Conservation (phyloP, 2,888 invertebrate species). For the Frankliniella fusca region DNA sequence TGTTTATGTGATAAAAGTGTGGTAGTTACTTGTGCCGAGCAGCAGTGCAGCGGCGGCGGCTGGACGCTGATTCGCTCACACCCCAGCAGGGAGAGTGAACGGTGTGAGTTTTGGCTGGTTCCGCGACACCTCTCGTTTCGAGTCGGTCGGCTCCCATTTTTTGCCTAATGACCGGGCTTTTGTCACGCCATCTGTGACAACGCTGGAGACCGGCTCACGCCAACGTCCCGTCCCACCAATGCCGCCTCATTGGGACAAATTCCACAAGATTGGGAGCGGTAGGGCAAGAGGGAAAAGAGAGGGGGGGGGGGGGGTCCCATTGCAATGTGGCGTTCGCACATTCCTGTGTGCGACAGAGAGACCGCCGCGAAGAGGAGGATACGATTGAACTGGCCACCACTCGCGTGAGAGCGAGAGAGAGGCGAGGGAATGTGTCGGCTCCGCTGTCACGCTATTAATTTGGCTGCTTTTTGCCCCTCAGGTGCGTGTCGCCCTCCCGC, state of each 20-base stretch:
- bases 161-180: constrained; percentile 7
- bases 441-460: constrained; percentile 22
- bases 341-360: not conserved
- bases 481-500: not conserved
- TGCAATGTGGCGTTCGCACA: too few species aligned
- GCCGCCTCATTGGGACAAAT: not conserved
- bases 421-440: not conserved
- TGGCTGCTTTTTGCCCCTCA: constrained; percentile 16
- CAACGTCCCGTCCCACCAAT: not conserved
- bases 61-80: too few species aligned
- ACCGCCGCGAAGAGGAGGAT: not conserved
- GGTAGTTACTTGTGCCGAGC: too few species aligned
- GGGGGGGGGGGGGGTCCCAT: not conserved
- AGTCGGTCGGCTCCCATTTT: constrained; percentile 1
- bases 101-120: too few species aligned
- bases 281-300: not conserved
- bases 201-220: not conserved
- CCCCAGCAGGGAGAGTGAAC: too few species aligned
- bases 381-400: too few species aligned
- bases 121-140: not conserved
- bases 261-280: not conserved
- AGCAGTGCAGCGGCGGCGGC: too few species aligned
- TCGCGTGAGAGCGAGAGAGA: not conserved
- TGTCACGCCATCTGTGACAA: constrained; percentile 6
- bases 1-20: too few species aligned